These are phyloP conservation scores for Gymnocephalus cernua DNA, from an alignment of 2,113 vertebrate genomes.

Conservation along the genomic window DNA sequence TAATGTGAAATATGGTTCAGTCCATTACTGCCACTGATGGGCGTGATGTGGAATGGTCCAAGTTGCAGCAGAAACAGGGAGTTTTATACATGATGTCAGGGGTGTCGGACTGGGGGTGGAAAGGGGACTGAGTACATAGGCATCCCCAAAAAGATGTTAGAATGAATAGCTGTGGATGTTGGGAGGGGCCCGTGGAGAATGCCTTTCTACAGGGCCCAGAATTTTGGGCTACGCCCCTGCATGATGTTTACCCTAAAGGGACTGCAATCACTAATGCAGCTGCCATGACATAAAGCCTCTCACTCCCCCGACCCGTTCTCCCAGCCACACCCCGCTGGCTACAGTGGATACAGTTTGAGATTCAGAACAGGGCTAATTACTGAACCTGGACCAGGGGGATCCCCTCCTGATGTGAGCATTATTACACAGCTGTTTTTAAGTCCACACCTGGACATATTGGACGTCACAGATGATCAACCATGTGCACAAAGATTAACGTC, in stretches of 20 bases:
- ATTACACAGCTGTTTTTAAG: constrained; percentile 60
- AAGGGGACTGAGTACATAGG: too few relatives aligned
- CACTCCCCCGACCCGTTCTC: neutral
- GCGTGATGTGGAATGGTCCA: neutral
- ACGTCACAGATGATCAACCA: constrained; percentile 74
- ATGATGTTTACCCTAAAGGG: constrained; percentile 9
- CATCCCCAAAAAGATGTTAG: too few relatives aligned
- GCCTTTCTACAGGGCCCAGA: too few relatives aligned
- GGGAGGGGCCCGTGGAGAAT: too few relatives aligned
- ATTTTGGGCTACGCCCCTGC: too few relatives aligned
- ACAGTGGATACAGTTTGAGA: constrained; percentile 23
- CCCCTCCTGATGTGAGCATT: constrained; percentile 46
- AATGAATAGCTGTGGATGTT: too few relatives aligned
- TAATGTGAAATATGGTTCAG: neutral
- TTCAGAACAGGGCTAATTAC: constrained; percentile 34
- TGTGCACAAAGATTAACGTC: constrained; percentile 69
- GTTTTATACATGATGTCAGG: too few relatives aligned
- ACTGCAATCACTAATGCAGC: constrained; percentile 41
- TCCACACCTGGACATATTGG: constrained; percentile 68
- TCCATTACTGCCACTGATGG: neutral
- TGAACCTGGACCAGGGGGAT: constrained; percentile 29
- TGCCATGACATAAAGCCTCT: constrained; percentile 48
- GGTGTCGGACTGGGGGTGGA: too few relatives aligned
- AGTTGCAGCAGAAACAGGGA: neutral
- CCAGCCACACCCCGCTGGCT: constrained; percentile 53